These are phyloP conservation scores for Poeciliopsis turneri DNA, from an alignment of 2,797 vertebrate genomes.

Conservation along the genomic window DNA sequence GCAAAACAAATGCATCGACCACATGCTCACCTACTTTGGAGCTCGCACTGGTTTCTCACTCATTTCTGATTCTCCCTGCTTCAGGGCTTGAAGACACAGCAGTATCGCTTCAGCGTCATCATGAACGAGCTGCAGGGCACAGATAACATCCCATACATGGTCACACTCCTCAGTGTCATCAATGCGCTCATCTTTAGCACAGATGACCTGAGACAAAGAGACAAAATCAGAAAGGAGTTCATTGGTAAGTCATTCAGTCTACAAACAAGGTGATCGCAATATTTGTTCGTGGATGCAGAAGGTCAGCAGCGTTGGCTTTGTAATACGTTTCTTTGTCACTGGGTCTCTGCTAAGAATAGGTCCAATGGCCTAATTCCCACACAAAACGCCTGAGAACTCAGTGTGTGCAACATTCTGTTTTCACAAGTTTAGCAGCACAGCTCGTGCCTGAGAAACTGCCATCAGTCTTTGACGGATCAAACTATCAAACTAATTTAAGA, in stretches of 20 bases:
- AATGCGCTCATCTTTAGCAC: conserved; percentile 93
- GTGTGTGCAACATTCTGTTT: conserved; percentile 27
- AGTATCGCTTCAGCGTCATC: conserved; percentile 96
- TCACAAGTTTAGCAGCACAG: conserved; percentile 19
- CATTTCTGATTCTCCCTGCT: conserved; percentile 22
- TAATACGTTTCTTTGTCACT: conserved; percentile 62
- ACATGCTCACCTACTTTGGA: neutral
- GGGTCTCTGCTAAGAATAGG: conserved; percentile 70
- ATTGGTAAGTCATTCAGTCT: conserved; percentile 82
- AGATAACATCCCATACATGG: conserved; percentile 93
- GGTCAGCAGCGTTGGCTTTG: conserved; percentile 46
- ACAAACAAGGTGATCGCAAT: conserved; percentile 25
- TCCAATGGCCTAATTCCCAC: conserved; percentile 63
- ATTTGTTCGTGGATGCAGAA: conserved; percentile 31
- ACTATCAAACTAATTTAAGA: conserved; percentile 23
- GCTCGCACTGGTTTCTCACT: neutral
- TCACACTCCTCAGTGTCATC: conserved; percentile 92
- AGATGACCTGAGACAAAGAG: conserved; percentile 87
- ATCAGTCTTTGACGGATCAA: conserved; percentile 6
- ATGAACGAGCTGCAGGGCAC: conserved; percentile 91
- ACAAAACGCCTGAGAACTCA: conserved; percentile 28
- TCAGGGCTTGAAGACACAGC: conserved; percentile 90
- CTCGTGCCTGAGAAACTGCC: neutral
- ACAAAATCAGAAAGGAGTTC: conserved; percentile 93
- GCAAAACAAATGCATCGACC: conserved; percentile 28